Evolutionary conservation across 2,797 vertebrate species (phyloP), one percentile per base, ranked within the genome.

Genomic region (Pangasius djambal): DNA sequence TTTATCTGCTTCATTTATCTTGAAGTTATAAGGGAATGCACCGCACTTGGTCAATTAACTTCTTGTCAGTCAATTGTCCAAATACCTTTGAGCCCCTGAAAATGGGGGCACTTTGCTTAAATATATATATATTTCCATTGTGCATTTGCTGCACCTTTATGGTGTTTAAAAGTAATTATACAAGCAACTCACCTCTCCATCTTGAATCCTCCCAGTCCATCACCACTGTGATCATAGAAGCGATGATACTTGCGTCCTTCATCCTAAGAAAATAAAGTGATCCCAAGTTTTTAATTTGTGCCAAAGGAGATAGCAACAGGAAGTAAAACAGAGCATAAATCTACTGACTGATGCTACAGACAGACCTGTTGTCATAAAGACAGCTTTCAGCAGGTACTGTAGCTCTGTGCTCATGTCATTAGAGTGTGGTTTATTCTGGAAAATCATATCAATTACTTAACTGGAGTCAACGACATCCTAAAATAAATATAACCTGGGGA

Each of bases 241-340:
- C 93, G 94, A 90, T 95, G 95, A 91, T 87, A 95, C 83, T 94
- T 88, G 91, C 93, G 96, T 78, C 94, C 94, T 90, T 96, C 95
- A 52, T 96, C 96, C 96, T 97, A 52, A 90, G 40, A 92, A 88
- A 31, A 78, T 52, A 37, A 37, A 82, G 18, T 8, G 31, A 22
- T 37, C 16, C 78, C 28, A 48, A 28, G n/a, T 6, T 50, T 78
- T 78, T 52, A 3, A 20, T 37, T 83, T 83, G 28, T 67, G 44
- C 25, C 6, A 28, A 48, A 16, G 31, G 25, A 67, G 4, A 84
- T 16, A n/a, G 18, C 3, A 34, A 83, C 57, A 83, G 34, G 8
- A 82, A 37, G n/a, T 81, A 34, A 13, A 59, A 18, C 1, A 59
- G 78, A 22, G 31, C 15, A 61, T 61, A 37, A 61, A 83, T 83